Evolutionary conservation across 2,888 invertebrate genomes (phyloP), one percentile per base, ranked within the genome.

Genomic region (Esperia sulphurella): DNA sequence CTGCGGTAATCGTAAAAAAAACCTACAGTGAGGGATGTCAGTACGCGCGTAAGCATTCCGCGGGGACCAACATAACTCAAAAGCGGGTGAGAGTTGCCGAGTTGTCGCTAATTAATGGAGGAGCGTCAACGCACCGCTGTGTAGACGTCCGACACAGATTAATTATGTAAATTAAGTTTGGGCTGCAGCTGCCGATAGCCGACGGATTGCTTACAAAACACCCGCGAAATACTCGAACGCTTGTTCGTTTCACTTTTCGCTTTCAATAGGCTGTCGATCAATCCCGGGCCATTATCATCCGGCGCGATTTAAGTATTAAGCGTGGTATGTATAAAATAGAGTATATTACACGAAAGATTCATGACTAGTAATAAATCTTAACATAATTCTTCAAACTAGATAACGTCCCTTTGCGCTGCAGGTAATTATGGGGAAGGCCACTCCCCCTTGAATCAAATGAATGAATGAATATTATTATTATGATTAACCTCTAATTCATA

Each of bases 141-240:
- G 58, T 61, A 62, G 62, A 63, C 61, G 63, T 61, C 55, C 58
- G 63, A 62, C 72, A 56, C 70, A 74, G 77, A 83, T 80, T 80
- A 79, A 78, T 83, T 80, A 82, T 79, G 79, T 71, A 78, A 79
- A 82, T 78, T 68, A 71, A 65, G 65, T 70, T 71, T 65, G 67
- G 70, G 64, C 68, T 75, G 71, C 71, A 74, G 63, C 67, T 68
- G 71, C 65, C 70, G 73, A 76, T 79, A 72, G 65, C 63, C 63
- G 65, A 68, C 64, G 68, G 66, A 68, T 68, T 61, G 63, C 67
- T 68, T 58, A 69, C 70, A 66, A 75, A 78, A 72, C 66, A 69
- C 56, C 55, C 54, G 56, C 53, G 60, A 64, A 54, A 57, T 53
- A 54, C 62, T 51, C 35, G 52, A 47, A 57, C 51, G 53, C 51